Evolutionary conservation across 2,113 vertebrate species (phyloP).

Genomic region (Marmota monax): DNA sequence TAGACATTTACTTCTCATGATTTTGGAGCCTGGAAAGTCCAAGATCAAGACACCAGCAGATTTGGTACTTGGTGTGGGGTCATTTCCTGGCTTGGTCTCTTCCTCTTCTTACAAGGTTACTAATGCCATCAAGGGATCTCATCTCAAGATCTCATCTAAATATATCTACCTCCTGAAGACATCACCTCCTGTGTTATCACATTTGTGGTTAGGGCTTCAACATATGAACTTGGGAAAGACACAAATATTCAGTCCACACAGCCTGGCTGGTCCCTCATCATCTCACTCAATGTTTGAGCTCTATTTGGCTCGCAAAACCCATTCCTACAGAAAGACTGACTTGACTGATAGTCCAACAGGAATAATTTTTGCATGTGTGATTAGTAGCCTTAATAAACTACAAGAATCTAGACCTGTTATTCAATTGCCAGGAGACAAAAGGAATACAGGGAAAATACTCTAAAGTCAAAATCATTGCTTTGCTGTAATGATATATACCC

Average conservation of each 20-base stretch:
- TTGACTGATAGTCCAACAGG: not conserved
- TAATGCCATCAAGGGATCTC: not conserved
- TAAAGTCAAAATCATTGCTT: not conserved
- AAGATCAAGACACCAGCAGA: not conserved
- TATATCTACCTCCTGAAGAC: not conserved
- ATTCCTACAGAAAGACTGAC: not conserved
- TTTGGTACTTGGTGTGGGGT: not conserved
- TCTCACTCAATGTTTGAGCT: not conserved
- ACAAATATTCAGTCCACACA: not conserved
- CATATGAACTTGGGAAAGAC: not conserved
- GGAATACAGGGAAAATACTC: not conserved
- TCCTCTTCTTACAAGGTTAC: not conserved
- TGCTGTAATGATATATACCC: not conserved
- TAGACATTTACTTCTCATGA: not conserved
- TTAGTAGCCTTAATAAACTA: not conserved
- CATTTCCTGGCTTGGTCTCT: not conserved
- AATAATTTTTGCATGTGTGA: not conserved
- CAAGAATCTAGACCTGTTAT: not conserved
- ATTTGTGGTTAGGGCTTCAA: not conserved
- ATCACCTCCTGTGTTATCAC: not conserved
- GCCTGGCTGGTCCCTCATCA: not conserved
- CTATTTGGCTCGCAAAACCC: not conserved
- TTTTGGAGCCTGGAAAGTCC: not conserved
- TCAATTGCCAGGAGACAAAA: not conserved
- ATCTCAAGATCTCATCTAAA: not conserved